phyloP scores from a whole-genome alignment of 2,113 vertebrate genomes.

The Terrapene triunguis region DNA sequence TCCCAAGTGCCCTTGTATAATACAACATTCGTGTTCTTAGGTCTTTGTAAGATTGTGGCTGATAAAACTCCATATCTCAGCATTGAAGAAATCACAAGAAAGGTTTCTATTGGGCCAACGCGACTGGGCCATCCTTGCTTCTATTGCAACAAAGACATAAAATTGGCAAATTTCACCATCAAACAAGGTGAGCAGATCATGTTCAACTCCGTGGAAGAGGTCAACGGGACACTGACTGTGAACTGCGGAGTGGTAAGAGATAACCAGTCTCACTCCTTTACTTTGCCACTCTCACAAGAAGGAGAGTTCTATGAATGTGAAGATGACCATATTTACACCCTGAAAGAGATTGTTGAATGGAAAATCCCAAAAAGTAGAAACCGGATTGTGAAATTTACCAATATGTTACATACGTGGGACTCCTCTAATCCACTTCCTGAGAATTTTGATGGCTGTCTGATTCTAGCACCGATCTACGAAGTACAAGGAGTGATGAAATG shows the following conservation, averaged over 20 bases:
- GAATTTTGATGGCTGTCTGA: constrained; percentile 78
- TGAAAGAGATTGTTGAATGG: constrained; percentile 87
- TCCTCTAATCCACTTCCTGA: constrained; percentile 72
- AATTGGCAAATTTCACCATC: constrained; percentile 71
- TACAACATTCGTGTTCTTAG: constrained; percentile 71
- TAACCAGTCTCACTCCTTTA: constrained; percentile 73
- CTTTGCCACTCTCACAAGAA: constrained; percentile 79
- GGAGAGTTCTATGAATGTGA: constrained; percentile 87
- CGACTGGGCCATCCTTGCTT: constrained; percentile 81
- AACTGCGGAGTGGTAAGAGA: constrained; percentile 77
- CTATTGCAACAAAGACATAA: constrained; percentile 74
- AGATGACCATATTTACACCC: constrained; percentile 87
- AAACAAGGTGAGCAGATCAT: constrained; percentile 77
- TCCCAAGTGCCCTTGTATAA: constrained; percentile 28
- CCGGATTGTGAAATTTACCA: constrained; percentile 80
- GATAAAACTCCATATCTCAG: constrained; percentile 83
- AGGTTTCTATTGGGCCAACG: constrained; percentile 78
- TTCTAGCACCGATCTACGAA: constrained; percentile 86
- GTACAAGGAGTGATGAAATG: constrained; percentile 87
- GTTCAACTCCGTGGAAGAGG: constrained; percentile 74
- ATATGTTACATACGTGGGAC: constrained; percentile 62
- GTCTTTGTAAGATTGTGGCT: constrained; percentile 85
- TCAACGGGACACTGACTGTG: constrained; percentile 61
- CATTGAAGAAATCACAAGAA: constrained; percentile 81
- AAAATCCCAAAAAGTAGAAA: constrained; percentile 85